Evolutionary conservation across 1,140 invertebrate species (phyloP).

Genomic region (Campodea augens): DNA sequence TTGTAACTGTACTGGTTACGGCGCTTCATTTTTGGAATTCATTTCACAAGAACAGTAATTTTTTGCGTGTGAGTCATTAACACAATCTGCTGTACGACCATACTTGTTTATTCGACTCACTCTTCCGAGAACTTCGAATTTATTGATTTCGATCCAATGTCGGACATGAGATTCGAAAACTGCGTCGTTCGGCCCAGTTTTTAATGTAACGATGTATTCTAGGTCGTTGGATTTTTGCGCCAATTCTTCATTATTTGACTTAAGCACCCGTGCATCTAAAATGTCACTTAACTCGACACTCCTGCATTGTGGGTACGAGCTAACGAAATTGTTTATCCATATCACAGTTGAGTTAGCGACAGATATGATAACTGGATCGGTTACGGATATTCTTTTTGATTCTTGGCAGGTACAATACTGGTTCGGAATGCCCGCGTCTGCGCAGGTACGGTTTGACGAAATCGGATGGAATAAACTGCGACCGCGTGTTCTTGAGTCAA

Average conservation of each 20-base stretch:
- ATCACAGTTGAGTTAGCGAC: too few relatives aligned
- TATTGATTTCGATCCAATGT: not conserved
- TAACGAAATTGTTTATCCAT: too few relatives aligned
- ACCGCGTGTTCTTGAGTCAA: too few relatives aligned
- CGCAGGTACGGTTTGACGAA: slow-evolving; percentile 21
- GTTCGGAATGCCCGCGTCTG: slow-evolving; percentile 20
- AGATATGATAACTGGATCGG: too few relatives aligned
- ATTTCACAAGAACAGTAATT: not conserved
- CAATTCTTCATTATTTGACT: too few relatives aligned
- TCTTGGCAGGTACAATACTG: slow-evolving; percentile 23
- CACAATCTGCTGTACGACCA: not conserved
- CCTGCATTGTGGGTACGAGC: too few relatives aligned
- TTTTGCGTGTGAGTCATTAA: not conserved
- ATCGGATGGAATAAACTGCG: slow-evolving; percentile 9
- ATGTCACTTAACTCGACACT: too few relatives aligned
- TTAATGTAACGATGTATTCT: not conserved
- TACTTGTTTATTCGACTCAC: not conserved
- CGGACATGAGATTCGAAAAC: not conserved
- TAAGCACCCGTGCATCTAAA: too few relatives aligned
- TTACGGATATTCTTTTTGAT: too few relatives aligned
- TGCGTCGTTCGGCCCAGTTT: not conserved
- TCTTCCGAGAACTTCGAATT: not conserved
- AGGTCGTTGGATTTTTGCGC: too few relatives aligned
- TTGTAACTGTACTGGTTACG: too few relatives aligned
- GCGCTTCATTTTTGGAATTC: too few relatives aligned